Conservation (phyloP, 2,888 invertebrate genomes). For the Phengaris arion region DNA sequence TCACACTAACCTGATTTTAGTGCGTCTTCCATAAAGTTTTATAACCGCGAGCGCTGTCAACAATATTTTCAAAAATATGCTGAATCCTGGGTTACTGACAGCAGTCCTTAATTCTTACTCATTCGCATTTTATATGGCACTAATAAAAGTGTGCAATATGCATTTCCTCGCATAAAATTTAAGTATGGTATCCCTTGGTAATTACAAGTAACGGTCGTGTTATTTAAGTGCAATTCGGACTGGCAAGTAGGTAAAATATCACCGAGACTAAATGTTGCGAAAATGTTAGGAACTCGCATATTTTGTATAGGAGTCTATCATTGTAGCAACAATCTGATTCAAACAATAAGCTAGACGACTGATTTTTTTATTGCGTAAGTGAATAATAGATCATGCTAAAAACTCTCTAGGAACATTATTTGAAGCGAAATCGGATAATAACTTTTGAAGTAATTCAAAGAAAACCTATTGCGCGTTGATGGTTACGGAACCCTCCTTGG, state of each 20-base stretch:
- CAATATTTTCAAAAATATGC: not conserved
- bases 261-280: not conserved
- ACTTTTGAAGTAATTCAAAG: too few species aligned
- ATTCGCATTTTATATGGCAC: not conserved
- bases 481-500: too few species aligned
- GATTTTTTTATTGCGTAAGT: too few species aligned
- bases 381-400: too few species aligned
- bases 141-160: constrained; percentile 6
- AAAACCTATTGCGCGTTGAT: too few species aligned
- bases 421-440: too few species aligned
- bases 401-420: too few species aligned
- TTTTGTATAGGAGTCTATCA: not conserved
- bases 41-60: not conserved
- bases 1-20: constrained; percentile 17
- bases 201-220: not conserved
- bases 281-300: not conserved
- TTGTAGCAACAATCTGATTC: not conserved
- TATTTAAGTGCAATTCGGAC: not conserved
- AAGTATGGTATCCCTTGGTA: not conserved
- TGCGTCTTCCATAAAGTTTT: constrained; percentile 11
- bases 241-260: not conserved
- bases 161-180: constrained; percentile 10
- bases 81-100: not conserved
- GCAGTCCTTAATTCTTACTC: not conserved
- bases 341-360: not conserved